Conservation (phyloP, 1,140 invertebrate species). For the Drosophila murphyi region DNA sequence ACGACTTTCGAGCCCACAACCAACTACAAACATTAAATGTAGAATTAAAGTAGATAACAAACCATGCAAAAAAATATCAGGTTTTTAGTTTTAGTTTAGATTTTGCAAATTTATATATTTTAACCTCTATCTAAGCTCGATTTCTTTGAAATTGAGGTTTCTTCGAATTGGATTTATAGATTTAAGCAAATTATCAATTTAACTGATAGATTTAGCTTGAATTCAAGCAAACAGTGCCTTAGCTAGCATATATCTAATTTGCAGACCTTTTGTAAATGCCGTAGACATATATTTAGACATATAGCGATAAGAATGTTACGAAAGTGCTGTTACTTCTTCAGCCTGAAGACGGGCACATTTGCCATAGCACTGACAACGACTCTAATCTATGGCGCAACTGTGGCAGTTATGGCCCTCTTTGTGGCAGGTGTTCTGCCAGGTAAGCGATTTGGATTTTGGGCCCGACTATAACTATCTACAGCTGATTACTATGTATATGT, state of each 20-base stretch:
- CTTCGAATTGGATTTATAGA: too few species aligned
- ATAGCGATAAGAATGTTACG: conserved; percentile 2
- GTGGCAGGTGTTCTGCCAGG: background rate
- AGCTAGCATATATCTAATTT: background rate
- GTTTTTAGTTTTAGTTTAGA: too few species aligned
- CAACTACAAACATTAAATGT: too few species aligned
- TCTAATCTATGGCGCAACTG: background rate
- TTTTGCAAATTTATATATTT: too few species aligned
- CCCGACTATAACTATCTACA: too few species aligned
- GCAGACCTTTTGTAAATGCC: background rate
- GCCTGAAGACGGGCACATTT: background rate
- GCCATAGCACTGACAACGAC: background rate
- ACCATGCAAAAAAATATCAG: too few species aligned
- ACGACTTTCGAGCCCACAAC: too few species aligned
- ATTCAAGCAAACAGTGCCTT: background rate
- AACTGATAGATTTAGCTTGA: background rate
- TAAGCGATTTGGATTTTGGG: background rate
- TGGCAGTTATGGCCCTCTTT: background rate
- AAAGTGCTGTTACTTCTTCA: background rate
- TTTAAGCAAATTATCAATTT: too few species aligned
- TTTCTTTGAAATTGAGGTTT: too few species aligned
- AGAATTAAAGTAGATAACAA: too few species aligned
- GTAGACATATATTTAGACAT: background rate
- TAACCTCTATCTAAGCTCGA: too few species aligned
- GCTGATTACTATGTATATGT: too few species aligned